Percentiles rank a stretch among this genome's conserved stretches.
Conservation (phyloP, 2,113 vertebrate genomes). For the Chionodraco myersi region DNA sequence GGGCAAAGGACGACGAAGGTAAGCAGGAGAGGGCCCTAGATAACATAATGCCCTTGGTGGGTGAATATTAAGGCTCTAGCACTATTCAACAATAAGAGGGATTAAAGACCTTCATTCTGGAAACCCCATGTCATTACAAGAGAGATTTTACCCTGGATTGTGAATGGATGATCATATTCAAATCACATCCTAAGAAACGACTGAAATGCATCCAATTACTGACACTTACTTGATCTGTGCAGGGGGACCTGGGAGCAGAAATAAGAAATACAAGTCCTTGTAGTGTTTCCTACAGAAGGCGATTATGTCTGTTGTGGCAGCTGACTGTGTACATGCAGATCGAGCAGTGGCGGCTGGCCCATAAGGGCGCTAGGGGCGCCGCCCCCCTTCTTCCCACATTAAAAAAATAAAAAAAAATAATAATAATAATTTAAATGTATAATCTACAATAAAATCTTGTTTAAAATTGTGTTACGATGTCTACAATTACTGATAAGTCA, state of each 20-base stretch:
- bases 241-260: constrained; percentile 24
- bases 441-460: too few species aligned
- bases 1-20: constrained; percentile 33
- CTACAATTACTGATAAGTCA: too few species aligned
- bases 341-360: too few species aligned
- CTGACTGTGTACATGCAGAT: too few species aligned
- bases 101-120: constrained; percentile 36
- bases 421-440: too few species aligned
- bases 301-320: too few species aligned
- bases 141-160: constrained; percentile 38
- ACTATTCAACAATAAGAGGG: constrained; percentile 40
- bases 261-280: constrained; percentile 37
- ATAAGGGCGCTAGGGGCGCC: too few species aligned
- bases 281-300: too few species aligned
- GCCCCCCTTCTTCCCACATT: too few species aligned
- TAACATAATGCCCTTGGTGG: constrained; percentile 37
- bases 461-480: too few species aligned
- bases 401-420: too few species aligned
- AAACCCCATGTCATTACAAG: constrained; percentile 38
- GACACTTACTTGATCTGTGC: constrained; percentile 19
- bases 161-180: constrained; percentile 49
- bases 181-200: constrained; percentile 26
- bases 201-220: constrained; percentile 49
- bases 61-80: constrained; percentile 13
- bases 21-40: constrained; percentile 28